phyloP scores from a whole-genome alignment of 1,140 invertebrate species.

The Zaprionus vittiger region DNA sequence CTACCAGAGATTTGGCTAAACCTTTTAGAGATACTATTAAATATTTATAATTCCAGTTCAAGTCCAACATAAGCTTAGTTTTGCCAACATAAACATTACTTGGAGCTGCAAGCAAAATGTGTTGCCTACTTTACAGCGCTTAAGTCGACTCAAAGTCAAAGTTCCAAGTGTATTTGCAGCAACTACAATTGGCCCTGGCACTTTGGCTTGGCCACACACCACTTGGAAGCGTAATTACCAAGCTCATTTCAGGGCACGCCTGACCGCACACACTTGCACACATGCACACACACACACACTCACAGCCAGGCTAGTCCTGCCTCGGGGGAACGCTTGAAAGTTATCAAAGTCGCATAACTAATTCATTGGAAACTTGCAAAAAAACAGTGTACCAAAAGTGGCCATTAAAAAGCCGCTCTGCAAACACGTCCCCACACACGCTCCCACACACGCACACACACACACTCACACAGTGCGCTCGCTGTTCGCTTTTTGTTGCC shows the following conservation, averaged over 20 bases:
- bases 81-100: neutral
- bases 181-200: constrained; percentile 14
- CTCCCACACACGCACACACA: constrained; percentile 3
- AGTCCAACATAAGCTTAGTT: neutral
- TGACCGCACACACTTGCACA: constrained; percentile 1
- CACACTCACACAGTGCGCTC: neutral
- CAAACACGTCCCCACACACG: constrained; percentile 8
- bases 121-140: neutral
- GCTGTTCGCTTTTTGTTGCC: constrained; percentile 48
- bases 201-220: constrained; percentile 17
- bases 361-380: constrained; percentile 45
- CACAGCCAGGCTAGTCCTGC: neutral
- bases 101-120: neutral
- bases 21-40: too few relatives aligned
- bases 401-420: constrained; percentile 10
- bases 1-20: too few relatives aligned
- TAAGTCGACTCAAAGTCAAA: constrained; percentile 6
- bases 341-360: constrained; percentile 59
- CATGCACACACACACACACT: neutral
- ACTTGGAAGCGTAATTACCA: constrained; percentile 14
- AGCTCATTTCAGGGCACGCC: constrained; percentile 8
- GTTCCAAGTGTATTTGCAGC: constrained; percentile 10
- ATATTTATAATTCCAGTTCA: neutral
- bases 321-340: constrained; percentile 24
- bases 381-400: constrained; percentile 18